Percentiles rank a stretch among this genome's conserved stretches.
Evolutionary conservation across 2,113 vertebrate genomes (phyloP).

Genomic region (Nyctereutes procyonoides): DNA sequence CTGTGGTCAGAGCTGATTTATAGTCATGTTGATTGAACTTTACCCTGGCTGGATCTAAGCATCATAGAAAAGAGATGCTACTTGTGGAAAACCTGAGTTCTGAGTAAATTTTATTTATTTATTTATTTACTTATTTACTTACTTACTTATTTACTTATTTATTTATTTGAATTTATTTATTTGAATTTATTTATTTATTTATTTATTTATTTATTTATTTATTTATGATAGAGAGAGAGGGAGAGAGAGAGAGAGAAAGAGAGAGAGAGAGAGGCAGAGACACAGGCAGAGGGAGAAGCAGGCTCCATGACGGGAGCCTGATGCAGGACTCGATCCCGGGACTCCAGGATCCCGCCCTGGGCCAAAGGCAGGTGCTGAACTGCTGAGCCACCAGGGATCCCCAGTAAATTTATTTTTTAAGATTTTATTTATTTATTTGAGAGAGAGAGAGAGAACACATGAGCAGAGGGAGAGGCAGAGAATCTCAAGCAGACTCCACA

Average conservation of each 20-base stretch:
- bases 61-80: not conserved
- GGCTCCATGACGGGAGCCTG: too few species aligned
- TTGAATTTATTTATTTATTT: not conserved
- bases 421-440: too few species aligned
- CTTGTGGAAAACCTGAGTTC: not conserved
- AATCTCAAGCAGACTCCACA: not conserved
- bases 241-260: not conserved
- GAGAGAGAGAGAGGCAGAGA: not conserved
- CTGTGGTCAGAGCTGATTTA: not conserved
- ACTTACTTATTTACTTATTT: not conserved
- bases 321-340: too few species aligned
- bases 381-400: too few species aligned
- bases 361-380: too few species aligned
- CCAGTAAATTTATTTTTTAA: too few species aligned
- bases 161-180: fast-evolving
- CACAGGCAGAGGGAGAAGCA: not conserved
- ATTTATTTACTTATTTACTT: not conserved
- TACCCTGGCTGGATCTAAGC: not conserved
- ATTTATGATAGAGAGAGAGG: too few species aligned
- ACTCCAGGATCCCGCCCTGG: too few species aligned
- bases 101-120: not conserved
- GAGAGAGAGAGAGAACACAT: not conserved
- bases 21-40: slow-evolving; percentile 4
- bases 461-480: not conserved
- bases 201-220: fast-evolving